Evolutionary conservation across 1,140 invertebrate genomes (phyloP).

Genomic region (Drosophila mauritiana): DNA sequence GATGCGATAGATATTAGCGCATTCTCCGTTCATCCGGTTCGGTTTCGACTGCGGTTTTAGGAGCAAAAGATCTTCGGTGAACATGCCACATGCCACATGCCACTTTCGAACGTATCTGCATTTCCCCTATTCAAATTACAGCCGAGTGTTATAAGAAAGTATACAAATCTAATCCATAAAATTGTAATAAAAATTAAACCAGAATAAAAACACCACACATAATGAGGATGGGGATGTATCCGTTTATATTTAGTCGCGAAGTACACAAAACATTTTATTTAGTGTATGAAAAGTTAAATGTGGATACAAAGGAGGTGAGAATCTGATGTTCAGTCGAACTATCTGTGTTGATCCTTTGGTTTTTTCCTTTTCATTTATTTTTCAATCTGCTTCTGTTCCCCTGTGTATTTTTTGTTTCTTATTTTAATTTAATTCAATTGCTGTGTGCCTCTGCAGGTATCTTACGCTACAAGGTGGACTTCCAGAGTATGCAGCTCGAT

Average conservation of each 20-base stretch:
- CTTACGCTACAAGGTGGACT: constrained; percentile 99
- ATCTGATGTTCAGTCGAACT: neutral
- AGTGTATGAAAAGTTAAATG: constrained; percentile 1
- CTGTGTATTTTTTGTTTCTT: neutral
- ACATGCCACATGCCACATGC: neutral
- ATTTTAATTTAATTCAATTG: constrained; percentile 12
- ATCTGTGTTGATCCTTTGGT: neutral
- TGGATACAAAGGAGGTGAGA: constrained; percentile 25
- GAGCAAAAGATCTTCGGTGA: constrained; percentile 13
- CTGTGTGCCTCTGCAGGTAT: constrained; percentile 85
- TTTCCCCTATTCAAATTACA: constrained; percentile 49
- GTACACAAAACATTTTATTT: neutral
- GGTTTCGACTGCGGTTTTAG: constrained; percentile 11
- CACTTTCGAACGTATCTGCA: constrained; percentile 49
- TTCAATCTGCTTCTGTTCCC: constrained; percentile 10
- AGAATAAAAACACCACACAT: constrained; percentile 52
- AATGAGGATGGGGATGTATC: constrained; percentile 7
- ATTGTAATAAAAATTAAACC: constrained; percentile 58
- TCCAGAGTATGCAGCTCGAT: constrained; percentile 97
- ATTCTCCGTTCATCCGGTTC: constrained; percentile 12
- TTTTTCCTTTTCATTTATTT: neutral
- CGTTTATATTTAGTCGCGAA: neutral
- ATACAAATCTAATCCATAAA: constrained; percentile 59
- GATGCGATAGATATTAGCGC: constrained; percentile 1
- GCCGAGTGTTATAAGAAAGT: constrained; percentile 49